Conservation (phyloP, 2,797 vertebrate genomes). For the Glyptemys insculpta region DNA sequence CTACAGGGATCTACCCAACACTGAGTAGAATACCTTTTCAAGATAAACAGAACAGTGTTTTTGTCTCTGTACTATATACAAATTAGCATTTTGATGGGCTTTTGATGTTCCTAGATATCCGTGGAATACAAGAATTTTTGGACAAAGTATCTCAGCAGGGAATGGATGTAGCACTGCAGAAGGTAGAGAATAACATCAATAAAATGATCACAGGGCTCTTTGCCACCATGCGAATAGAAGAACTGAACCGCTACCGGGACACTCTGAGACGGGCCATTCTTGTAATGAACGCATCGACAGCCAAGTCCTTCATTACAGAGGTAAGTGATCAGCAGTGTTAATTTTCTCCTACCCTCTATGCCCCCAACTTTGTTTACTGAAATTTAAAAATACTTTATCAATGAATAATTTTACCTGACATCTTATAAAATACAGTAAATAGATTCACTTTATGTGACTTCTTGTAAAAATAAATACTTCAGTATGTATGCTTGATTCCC, state of each 20-base stretch:
- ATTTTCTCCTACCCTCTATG: background rate
- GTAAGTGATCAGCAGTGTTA: conserved; percentile 77
- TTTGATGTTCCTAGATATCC: conserved; percentile 91
- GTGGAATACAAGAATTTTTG: conserved; percentile 97
- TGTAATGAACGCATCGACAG: conserved; percentile 95
- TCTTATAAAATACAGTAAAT: background rate
- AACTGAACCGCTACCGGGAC: conserved; percentile 96
- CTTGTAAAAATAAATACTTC: background rate
- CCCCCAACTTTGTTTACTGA: background rate
- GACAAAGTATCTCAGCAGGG: conserved; percentile 97
- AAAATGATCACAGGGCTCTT: conserved; percentile 99
- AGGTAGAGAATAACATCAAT: conserved; percentile 98
- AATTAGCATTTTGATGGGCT: conserved; percentile 67
- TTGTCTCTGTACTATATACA: conserved; percentile 21
- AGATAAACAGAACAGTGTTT: background rate
- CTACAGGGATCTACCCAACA: background rate
- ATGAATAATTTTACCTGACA: background rate
- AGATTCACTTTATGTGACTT: background rate
- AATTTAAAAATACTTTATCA: background rate
- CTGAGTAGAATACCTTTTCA: background rate
- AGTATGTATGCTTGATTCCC: background rate
- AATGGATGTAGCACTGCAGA: conserved; percentile 98
- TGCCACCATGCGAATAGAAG: conserved; percentile 95
- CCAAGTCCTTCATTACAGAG: conserved; percentile 97
- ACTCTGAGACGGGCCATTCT: conserved; percentile 94